Evolutionary conservation across 1,140 invertebrate genomes (phyloP), one percentile per base, ranked within the genome.

Genomic region (Bemisia tabaci): DNA sequence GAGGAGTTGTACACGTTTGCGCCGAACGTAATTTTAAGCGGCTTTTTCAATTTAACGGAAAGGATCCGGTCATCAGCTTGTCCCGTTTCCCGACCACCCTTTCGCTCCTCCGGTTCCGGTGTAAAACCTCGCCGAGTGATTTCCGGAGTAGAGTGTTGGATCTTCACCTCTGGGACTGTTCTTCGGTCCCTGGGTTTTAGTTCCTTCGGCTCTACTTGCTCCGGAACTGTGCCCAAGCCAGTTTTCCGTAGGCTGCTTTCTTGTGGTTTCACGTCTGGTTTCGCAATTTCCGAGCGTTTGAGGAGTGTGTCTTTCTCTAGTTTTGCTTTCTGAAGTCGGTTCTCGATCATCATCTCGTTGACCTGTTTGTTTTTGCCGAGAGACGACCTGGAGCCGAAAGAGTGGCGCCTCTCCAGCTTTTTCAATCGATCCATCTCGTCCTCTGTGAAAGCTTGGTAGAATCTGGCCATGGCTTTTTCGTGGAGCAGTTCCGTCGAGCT

Each of bases 401-500:
- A 48, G 33, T 48, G 33, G 5, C 33, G 33, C 33, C 33, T 48
- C 33, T 48, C 33, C 5, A 48, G 33, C 17, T 48, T 48, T 48
- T 48, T 48, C 17, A 48, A 9, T 17, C 33, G 33, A 5, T 48
- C 33, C 33, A 48, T 17, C 33, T 48, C 33, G 33, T 69, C 86
- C 64, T 85, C 79, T 26, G 84, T 84, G 0, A 87, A 82, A 1
- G 87, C 88, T 74, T 87, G 82, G 71, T 89, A 88, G 70, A 91
- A 88, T 24, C 88, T 78, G 12, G 86, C 85, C 86, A 91, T 89
- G 1, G 87, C 87, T 23, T 82, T 81, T 73, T 91, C 89, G 71
- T 90, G 88, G 1, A 92, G 77, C 9, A 91, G 77, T 73, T 91
- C 89, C 0, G 87, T 89, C 0, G 89, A 91, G 72, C 89, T 91